phyloP scores from a whole-genome alignment of 64 coral and sea anemone species.

The Montipora foliosa region DNA sequence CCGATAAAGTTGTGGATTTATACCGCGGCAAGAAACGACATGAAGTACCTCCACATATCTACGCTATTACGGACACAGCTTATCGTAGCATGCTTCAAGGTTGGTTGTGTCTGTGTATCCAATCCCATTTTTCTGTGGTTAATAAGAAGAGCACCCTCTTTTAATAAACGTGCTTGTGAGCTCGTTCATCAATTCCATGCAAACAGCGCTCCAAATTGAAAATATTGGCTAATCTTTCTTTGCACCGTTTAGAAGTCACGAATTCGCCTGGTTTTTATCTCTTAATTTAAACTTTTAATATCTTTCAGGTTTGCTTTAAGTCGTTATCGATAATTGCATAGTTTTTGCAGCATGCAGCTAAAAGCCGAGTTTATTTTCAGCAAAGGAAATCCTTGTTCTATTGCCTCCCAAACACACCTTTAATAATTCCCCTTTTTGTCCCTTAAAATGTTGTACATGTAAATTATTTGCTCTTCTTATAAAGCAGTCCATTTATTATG shows the following conservation, averaged over 20 bases:
- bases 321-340: no score
- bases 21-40: conserved; percentile 98
- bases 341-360: no score
- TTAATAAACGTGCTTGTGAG: background rate
- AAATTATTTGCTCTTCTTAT: background rate
- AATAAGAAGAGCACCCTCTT: background rate
- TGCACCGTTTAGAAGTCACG: no score
- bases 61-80: conserved; percentile 97
- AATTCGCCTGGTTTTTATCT: background rate
- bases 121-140: background rate
- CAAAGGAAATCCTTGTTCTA: no score
- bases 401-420: no score
- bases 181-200: conserved; percentile 16
- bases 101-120: conserved; percentile 9
- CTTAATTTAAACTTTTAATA: background rate
- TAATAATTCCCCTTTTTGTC: no score
- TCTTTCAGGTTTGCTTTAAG: no score
- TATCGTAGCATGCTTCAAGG: conserved; percentile 99
- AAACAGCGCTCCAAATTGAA: conserved; percentile 28
- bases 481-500: background rate
- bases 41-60: conserved; percentile 99
- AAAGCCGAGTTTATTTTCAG: no score
- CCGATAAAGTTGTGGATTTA: conserved; percentile 98
- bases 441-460: no score
- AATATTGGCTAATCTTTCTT: conserved; percentile 33